These are phyloP conservation scores for Hippocampus zosterae DNA, from an alignment of 2,113 vertebrate species.

Conservation along the genomic window DNA sequence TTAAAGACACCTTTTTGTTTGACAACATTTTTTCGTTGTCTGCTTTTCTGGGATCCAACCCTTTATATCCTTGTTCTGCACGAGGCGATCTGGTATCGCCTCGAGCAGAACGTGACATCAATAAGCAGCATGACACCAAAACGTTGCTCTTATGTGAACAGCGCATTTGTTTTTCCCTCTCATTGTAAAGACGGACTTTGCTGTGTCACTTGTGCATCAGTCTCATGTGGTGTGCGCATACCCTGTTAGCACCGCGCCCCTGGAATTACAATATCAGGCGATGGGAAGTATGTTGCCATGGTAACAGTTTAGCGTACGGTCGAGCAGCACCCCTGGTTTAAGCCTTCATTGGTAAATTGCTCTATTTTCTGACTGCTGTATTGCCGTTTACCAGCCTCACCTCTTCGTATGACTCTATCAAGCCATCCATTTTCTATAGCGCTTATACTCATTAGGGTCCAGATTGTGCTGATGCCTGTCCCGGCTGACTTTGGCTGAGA, in stretches of 20 bases:
- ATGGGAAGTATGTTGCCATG: constrained; percentile 55
- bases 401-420: constrained; percentile 13
- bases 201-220: constrained; percentile 16
- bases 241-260: not conserved
- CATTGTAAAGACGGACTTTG: not conserved
- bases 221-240: constrained; percentile 18
- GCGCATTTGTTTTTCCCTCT: not conserved
- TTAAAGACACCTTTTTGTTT: too few relatives aligned
- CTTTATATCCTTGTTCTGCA: too few relatives aligned
- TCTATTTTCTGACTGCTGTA: constrained; percentile 36
- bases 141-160: not conserved
- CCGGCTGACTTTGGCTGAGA: not conserved
- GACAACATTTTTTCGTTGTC: too few relatives aligned
- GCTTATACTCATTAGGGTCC: not conserved
- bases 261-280: constrained; percentile 33
- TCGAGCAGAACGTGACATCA: too few relatives aligned
- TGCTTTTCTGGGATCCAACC: too few relatives aligned
- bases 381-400: constrained; percentile 34
- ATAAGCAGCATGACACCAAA: not conserved
- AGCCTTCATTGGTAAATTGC: constrained; percentile 18
- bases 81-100: too few relatives aligned
- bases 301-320: constrained; percentile 50
- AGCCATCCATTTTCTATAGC: not conserved
- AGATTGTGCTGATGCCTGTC: not conserved
- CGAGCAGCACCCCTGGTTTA: constrained; percentile 16